Conservation (phyloP, 2,797 vertebrate genomes). For the Sciurus vulgaris region DNA sequence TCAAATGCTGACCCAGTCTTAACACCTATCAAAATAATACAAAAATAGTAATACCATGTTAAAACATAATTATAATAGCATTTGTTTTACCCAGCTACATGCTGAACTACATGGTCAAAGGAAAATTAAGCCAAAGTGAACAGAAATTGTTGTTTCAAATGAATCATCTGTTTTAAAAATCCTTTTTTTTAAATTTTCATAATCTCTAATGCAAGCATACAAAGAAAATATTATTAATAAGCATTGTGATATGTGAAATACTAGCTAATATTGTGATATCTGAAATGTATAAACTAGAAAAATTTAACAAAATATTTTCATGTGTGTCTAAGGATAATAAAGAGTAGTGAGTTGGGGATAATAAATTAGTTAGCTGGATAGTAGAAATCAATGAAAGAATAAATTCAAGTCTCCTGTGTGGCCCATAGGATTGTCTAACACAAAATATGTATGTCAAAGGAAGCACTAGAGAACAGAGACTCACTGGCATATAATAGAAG, state of each 20-base stretch:
- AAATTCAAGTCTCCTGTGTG: background rate
- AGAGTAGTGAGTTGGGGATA: background rate
- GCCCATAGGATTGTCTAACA: no score
- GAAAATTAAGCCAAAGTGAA: background rate
- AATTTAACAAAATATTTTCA: background rate
- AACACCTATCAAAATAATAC: background rate
- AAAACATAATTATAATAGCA: background rate
- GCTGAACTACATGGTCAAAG: background rate
- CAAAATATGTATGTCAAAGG: no score
- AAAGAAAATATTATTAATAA: background rate
- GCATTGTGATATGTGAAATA: background rate
- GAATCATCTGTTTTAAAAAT: background rate
- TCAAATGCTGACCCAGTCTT: background rate
- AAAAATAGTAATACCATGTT: background rate
- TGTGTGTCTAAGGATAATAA: background rate
- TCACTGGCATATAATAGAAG: background rate
- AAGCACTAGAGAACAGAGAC: no score
- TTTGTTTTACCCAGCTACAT: background rate
- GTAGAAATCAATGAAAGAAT: background rate
- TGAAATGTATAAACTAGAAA: background rate
- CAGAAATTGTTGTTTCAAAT: background rate
- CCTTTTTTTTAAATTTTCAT: background rate
- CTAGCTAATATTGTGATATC: background rate
- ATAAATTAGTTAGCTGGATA: background rate
- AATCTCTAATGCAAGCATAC: background rate